phyloP scores from a whole-genome alignment of 2,888 invertebrate genomes.

The Luperina testacea region DNA sequence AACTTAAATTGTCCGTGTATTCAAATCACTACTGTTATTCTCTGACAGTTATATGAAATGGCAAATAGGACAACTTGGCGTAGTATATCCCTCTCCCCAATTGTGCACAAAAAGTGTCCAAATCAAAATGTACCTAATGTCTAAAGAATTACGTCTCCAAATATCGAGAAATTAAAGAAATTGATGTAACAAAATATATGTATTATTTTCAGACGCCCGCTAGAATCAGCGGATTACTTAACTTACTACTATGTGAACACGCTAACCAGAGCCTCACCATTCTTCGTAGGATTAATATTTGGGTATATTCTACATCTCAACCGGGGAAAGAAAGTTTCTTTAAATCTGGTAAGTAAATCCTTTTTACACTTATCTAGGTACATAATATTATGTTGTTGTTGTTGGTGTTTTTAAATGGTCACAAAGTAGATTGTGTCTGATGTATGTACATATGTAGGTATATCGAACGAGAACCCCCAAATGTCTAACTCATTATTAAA shows the following conservation, averaged over 20 bases:
- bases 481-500: background rate
- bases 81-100: too few relatives aligned
- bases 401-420: background rate
- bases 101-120: background rate
- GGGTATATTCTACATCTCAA: slow-evolving; percentile 78
- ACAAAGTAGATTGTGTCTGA: background rate
- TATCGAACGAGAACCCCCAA: background rate
- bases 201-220: slow-evolving; percentile 53
- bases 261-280: slow-evolving; percentile 77
- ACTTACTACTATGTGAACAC: slow-evolving; percentile 76
- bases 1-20: background rate
- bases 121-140: background rate
- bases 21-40: background rate
- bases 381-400: background rate
- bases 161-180: background rate
- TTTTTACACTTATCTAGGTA: background rate
- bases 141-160: background rate
- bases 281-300: slow-evolving; percentile 80
- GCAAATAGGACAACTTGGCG: too few relatives aligned
- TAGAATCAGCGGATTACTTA: slow-evolving; percentile 61
- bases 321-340: slow-evolving; percentile 64
- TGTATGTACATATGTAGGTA: too few relatives aligned
- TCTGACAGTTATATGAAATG: background rate
- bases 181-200: too few relatives aligned
- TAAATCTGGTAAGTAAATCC: slow-evolving; percentile 69